These are phyloP conservation scores for Corythaixoides concolor DNA, from an alignment of 2,113 vertebrate species.

Conservation along the genomic window DNA sequence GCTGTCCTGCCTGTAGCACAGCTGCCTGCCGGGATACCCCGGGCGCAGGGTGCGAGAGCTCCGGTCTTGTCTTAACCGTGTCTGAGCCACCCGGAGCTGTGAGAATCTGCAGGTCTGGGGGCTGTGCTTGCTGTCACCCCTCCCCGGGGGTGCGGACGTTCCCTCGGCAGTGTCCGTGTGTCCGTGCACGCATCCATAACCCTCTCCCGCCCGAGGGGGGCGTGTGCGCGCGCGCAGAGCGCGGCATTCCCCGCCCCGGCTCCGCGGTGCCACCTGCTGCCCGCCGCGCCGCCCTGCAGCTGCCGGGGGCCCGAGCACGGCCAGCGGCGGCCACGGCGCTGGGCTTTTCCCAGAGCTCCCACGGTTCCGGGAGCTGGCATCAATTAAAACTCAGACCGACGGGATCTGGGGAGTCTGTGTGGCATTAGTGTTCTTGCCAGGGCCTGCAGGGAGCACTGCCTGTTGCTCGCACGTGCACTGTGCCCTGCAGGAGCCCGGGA, in stretches of 20 bases:
- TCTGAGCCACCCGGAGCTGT: not conserved
- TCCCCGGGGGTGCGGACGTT: not conserved
- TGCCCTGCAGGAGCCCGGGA: not conserved
- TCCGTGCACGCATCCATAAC: no score
- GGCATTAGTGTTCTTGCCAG: not conserved
- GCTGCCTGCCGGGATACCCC: fast-evolving
- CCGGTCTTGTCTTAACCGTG: fast-evolving
- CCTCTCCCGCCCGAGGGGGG: no score
- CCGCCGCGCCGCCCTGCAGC: not conserved
- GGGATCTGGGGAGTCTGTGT: not conserved
- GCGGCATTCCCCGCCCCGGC: not conserved
- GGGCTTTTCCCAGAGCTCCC: not conserved
- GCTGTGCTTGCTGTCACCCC: not conserved
- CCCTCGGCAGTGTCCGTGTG: not conserved
- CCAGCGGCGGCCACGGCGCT: no score
- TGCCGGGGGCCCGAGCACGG: not conserved
- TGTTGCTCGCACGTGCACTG: not conserved
- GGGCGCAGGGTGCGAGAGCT: not conserved
- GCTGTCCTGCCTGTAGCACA: fast-evolving
- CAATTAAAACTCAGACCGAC: fast-evolving
- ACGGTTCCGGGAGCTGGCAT: fast-evolving
- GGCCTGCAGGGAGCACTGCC: not conserved
- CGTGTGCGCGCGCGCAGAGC: no score
- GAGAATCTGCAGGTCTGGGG: not conserved
- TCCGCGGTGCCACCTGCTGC: not conserved